Conservation (phyloP, 2,113 vertebrate species). For the Hydropotes inermis region DNA sequence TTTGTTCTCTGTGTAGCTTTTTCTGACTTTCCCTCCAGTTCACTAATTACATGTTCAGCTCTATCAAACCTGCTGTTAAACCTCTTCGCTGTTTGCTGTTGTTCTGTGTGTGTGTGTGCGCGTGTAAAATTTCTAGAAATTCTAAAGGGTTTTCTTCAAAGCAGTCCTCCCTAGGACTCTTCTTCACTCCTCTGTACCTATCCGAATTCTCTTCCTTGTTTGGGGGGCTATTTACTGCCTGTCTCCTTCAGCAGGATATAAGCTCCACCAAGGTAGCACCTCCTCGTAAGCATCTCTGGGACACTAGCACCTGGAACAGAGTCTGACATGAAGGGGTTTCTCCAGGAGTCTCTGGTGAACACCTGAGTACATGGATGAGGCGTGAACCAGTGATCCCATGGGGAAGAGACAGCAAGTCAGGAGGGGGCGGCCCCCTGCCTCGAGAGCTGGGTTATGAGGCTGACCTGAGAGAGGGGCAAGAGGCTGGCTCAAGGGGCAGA, state of each 20-base stretch:
- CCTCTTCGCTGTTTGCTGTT: not conserved
- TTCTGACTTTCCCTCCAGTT: not conserved
- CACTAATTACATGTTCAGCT: not conserved
- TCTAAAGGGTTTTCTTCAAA: not conserved
- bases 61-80: not conserved
- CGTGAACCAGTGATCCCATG: rapidly evolving
- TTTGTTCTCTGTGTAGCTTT: not conserved
- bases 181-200: not conserved
- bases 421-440: not conserved
- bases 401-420: not conserved
- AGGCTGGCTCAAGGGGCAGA: not conserved
- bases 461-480: not conserved
- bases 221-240: not conserved
- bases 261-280: not conserved
- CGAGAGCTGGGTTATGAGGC: not conserved
- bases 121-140: not conserved
- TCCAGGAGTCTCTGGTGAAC: not conserved
- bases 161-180: not conserved
- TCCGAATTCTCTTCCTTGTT: not conserved
- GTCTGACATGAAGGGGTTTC: not conserved
- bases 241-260: not conserved
- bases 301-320: not conserved
- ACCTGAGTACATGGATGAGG: not conserved
- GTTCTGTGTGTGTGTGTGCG: not conserved
- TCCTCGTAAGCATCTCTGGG: not conserved